Evolutionary conservation across 2,888 invertebrate genomes (phyloP).

Genomic region (Venusia cambrica): DNA sequence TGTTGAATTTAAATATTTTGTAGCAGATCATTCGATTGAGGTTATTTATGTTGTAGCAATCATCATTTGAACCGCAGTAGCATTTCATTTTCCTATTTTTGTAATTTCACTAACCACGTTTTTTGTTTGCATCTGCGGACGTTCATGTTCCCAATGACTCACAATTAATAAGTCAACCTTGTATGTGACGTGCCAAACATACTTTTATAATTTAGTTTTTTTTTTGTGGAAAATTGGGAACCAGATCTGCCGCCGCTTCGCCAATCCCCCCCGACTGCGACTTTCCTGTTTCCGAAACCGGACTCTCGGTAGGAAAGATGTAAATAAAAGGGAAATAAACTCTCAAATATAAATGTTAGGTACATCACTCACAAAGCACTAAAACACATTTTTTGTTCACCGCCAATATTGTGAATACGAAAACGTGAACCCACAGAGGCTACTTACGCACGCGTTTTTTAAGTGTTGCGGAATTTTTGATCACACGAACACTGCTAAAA

Average conservation of each 20-base stretch:
- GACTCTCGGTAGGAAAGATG: slow-evolving; percentile 73
- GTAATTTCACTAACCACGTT: slow-evolving; percentile 28
- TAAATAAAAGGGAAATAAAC: slow-evolving; percentile 62
- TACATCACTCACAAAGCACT: slow-evolving; percentile 79
- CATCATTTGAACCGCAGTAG: slow-evolving; percentile 1
- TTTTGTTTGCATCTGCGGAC: slow-evolving; percentile 47
- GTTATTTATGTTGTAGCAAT: slow-evolving; percentile 1
- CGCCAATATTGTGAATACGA: slow-evolving; percentile 43
- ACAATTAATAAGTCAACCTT: not conserved
- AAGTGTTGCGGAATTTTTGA: slow-evolving; percentile 54
- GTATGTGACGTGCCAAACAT: slow-evolving; percentile 13
- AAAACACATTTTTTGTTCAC: slow-evolving; percentile 61
- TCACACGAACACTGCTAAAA: slow-evolving; percentile 75
- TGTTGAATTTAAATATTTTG: no score
- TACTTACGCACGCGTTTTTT: slow-evolving; percentile 66
- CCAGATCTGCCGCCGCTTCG: slow-evolving; percentile 46
- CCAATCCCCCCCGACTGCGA: slow-evolving; percentile 61
- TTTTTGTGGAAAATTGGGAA: slow-evolving; percentile 25
- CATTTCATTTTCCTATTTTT: slow-evolving; percentile 10
- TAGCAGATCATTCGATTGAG: not conserved
- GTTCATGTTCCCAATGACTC: slow-evolving; percentile 24
- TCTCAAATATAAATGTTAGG: slow-evolving; percentile 77
- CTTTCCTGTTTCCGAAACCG: slow-evolving; percentile 79
- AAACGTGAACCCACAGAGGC: slow-evolving; percentile 46
- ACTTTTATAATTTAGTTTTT: slow-evolving; percentile 20